Percentiles rank a stretch among this genome's conserved stretches.
Conservation (phyloP, 2,113 vertebrate species). For the Lepisosteus oculatus region DNA sequence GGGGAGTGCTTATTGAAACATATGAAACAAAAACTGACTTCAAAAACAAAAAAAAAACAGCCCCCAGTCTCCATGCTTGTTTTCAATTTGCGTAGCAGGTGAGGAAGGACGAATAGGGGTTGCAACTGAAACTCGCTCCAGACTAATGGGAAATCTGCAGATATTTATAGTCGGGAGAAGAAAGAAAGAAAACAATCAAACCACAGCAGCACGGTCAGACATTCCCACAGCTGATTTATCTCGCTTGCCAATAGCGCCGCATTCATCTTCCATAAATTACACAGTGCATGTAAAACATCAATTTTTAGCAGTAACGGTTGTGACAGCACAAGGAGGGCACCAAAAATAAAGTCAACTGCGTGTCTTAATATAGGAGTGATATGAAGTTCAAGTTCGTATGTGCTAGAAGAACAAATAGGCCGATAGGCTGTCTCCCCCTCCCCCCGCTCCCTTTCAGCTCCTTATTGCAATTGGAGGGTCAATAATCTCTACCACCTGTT, state of each 20-base stretch:
- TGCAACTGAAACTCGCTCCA: background rate
- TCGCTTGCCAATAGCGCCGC: background rate
- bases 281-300: background rate
- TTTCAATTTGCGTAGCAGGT: no score
- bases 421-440: constrained; percentile 12
- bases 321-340: background rate
- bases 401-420: constrained; percentile 36
- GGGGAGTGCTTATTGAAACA: no score
- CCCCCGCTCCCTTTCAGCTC: constrained; percentile 1
- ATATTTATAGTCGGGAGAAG: background rate
- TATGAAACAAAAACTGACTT: no score
- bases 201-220: background rate
- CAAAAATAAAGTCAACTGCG: background rate
- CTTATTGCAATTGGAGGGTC: constrained; percentile 19
- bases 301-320: background rate
- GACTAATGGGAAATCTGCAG: background rate
- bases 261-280: background rate
- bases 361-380: constrained; percentile 16
- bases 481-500: constrained; percentile 64
- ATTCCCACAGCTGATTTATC: background rate
- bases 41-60: no score
- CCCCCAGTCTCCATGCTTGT: no score
- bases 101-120: background rate
- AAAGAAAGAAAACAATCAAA: background rate
- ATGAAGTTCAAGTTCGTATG: constrained; percentile 48